Evolutionary conservation across 2,113 vertebrate species (phyloP), one percentile per base, ranked within the genome.

Genomic region (Pedetes capensis): DNA sequence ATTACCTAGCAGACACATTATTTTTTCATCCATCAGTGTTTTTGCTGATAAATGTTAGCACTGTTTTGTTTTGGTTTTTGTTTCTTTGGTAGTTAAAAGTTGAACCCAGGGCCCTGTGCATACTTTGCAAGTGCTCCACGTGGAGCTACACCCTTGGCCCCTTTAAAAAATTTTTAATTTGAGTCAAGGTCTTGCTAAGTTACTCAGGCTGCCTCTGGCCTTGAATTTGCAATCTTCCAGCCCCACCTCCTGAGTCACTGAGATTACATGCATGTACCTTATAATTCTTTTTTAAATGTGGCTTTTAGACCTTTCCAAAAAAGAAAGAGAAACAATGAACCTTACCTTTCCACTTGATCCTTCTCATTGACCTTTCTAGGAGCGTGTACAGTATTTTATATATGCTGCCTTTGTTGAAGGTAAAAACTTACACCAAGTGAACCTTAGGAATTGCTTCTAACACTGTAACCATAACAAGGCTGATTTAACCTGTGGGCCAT

Each of bases 41-140:
- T 97, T 78, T 72, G 69, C 96, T 78, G 85, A 51, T 95, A 96
- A 96, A 87, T 76, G 72, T 80, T 94, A 95, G 92, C n/a, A n/a
- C n/a, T 69, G 82, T 95, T 78, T 53, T 76, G 75, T 74, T 84
- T 22, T 71, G 32, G 69, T 64, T 97, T 92, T 74, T 69, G 63
- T 96, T 96, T 84, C 71, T 87, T 71, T 42, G n/a, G n/a, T n/a
- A n/a, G n/a, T n/a, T n/a, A n/a, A n/a, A n/a, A n/a, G n/a, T n/a
- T n/a, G n/a, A n/a, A n/a, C n/a, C n/a, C n/a, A n/a, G n/a, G n/a
- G n/a, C n/a, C n/a, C n/a, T n/a, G n/a, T n/a, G n/a, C n/a, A n/a
- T n/a, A n/a, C n/a, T n/a, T n/a, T n/a, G n/a, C n/a, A n/a, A n/a
- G n/a, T n/a, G n/a, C n/a, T n/a, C n/a, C n/a, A n/a, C n/a, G n/a